Conservation (phyloP, 2,113 vertebrate genomes). For the Carettochelys insculpta region DNA sequence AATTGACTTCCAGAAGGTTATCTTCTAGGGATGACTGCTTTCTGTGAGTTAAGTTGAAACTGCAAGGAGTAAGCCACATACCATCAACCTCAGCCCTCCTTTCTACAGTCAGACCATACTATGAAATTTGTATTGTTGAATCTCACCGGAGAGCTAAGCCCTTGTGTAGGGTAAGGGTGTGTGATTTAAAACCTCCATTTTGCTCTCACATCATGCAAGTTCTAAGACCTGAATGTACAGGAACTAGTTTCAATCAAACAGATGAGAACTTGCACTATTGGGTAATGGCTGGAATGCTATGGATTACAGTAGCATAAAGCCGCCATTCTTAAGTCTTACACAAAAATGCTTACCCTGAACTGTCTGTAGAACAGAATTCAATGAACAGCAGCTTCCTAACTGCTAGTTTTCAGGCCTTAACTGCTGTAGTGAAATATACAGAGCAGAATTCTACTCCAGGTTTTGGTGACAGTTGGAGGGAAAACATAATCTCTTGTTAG, state of each 20-base stretch:
- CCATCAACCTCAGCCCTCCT: background rate
- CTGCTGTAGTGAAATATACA: background rate
- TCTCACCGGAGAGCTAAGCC: background rate
- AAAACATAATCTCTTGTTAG: background rate
- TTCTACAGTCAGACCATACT: no score
- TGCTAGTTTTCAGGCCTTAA: background rate
- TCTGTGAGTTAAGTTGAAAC: background rate
- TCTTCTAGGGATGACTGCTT: background rate
- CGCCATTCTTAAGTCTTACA: background rate
- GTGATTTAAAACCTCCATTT: conserved; percentile 4
- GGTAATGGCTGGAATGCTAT: background rate
- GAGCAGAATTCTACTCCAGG: background rate
- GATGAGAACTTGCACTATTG: background rate
- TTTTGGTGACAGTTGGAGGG: background rate
- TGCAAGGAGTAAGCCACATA: background rate
- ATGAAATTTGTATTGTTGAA: conserved; percentile 28
- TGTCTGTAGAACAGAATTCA: background rate
- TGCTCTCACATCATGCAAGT: rapidly evolving
- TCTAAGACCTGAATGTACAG: background rate
- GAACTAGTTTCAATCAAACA: background rate
- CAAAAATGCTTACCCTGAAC: background rate
- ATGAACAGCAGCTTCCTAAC: background rate
- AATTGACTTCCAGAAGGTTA: background rate
- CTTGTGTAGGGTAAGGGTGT: background rate
- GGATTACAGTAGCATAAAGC: background rate